phyloP scores from a whole-genome alignment of 2,797 vertebrate species.

The Myotis findleyi region DNA sequence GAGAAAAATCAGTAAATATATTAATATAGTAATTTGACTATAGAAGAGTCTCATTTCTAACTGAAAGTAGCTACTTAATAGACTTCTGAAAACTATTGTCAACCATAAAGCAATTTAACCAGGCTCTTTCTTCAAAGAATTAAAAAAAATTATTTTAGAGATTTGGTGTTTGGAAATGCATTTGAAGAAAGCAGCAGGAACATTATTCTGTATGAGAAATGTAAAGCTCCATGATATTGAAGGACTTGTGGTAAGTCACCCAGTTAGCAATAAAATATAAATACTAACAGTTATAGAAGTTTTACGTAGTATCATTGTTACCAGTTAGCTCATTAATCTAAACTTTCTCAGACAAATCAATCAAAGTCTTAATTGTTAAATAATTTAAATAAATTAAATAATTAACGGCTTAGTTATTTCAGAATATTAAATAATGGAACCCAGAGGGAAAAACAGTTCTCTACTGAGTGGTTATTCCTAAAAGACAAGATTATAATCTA shows the following conservation, averaged over 20 bases:
- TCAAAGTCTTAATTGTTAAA: background rate
- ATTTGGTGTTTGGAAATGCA: constrained; percentile 5
- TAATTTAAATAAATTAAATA: constrained; percentile 22
- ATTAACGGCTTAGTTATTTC: constrained; percentile 28
- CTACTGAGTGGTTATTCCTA: background rate
- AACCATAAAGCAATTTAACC: background rate
- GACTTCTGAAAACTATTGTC: background rate
- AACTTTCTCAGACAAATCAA: constrained; percentile 7
- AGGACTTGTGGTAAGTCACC: background rate
- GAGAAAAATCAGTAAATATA: background rate
- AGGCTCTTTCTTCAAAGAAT: background rate
- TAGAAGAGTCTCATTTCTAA: background rate
- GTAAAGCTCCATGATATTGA: background rate
- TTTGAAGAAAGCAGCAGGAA: background rate
- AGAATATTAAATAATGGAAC: constrained; percentile 46
- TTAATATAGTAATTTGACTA: background rate
- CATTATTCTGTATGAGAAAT: background rate
- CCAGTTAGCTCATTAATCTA: background rate
- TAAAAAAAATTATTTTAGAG: background rate
- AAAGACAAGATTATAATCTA: constrained; percentile 50
- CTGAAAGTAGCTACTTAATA: background rate
- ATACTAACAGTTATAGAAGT: background rate
- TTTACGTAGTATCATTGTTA: background rate
- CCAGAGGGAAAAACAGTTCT: background rate
- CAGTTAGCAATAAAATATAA: constrained; percentile 38